phyloP scores from a whole-genome alignment of 35 echinoderm and acorn worm species.

The Stichopus chloronotus region DNA sequence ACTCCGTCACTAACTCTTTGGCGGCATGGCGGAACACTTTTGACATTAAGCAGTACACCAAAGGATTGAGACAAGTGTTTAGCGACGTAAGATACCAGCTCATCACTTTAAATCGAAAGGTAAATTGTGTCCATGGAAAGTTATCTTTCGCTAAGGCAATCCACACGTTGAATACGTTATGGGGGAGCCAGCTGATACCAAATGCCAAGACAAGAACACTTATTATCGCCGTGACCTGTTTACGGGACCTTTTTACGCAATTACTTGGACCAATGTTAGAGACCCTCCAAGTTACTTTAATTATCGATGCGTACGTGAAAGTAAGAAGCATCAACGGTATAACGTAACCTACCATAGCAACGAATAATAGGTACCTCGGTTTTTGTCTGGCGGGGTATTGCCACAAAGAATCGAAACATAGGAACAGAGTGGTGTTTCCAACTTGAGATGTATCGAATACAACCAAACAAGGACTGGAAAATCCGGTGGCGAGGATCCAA shows the following conservation, averaged over 20 bases:
- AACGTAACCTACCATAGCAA: conserved; percentile 30
- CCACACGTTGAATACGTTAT: conserved; percentile 52
- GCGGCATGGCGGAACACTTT: conserved; percentile 31
- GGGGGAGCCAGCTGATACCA: conserved; percentile 34
- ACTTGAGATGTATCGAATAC: conserved; percentile 14
- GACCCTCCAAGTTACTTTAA: conserved; percentile 33
- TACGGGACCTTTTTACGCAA: conserved; percentile 20
- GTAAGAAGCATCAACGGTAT: conserved; percentile 19
- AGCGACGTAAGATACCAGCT: conserved; percentile 19
- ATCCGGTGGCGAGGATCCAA: conserved; percentile 37
- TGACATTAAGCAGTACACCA: conserved; percentile 35
- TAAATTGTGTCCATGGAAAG: conserved; percentile 26
- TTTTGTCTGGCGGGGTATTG: neutral
- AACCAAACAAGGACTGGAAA: conserved; percentile 12
- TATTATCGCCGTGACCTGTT: conserved; percentile 36
- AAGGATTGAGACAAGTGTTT: conserved; percentile 18
- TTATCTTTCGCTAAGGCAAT: conserved; percentile 42
- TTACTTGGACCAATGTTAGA: conserved; percentile 10
- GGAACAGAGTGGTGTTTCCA: neutral
- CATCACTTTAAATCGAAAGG: conserved; percentile 33
- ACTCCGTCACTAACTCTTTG: conserved; percentile 6
- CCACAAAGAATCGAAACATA: conserved; percentile 25
- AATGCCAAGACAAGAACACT: conserved; percentile 34
- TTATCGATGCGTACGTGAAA: conserved; percentile 29
- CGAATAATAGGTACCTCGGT: conserved; percentile 34